These are phyloP conservation scores for Laterallus jamaicensis DNA, from an alignment of 2,113 vertebrate species.

Conservation along the genomic window DNA sequence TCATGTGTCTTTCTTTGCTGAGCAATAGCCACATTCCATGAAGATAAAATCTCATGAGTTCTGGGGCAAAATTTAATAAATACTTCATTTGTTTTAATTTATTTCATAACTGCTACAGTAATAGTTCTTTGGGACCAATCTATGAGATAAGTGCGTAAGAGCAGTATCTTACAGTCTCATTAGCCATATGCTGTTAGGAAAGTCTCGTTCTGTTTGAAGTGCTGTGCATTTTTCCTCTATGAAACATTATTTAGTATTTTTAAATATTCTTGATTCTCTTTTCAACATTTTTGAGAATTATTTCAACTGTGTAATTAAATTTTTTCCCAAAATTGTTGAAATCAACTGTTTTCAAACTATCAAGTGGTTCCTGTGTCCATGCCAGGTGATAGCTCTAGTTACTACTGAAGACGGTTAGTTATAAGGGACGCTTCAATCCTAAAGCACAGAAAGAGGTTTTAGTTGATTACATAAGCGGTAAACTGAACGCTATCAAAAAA, in stretches of 20 bases:
- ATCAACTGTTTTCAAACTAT: not conserved
- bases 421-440: not conserved
- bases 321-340: not conserved
- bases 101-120: not conserved
- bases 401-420: not conserved
- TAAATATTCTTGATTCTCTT: not conserved
- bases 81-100: not conserved
- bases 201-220: not conserved
- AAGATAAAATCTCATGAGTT: not conserved
- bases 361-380: not conserved
- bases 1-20: not conserved
- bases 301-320: not conserved
- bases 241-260: not conserved
- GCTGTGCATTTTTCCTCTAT: not conserved
- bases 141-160: not conserved
- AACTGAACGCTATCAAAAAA: not conserved
- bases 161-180: not conserved
- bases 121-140: not conserved
- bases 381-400: not conserved
- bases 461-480: not conserved
- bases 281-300: not conserved
- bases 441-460: not conserved
- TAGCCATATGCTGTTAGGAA: not conserved
- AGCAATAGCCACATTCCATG: not conserved
- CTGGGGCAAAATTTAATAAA: not conserved